phyloP scores from a whole-genome alignment of 1,140 invertebrate species.

The Lepeophtheirus salmonis region DNA sequence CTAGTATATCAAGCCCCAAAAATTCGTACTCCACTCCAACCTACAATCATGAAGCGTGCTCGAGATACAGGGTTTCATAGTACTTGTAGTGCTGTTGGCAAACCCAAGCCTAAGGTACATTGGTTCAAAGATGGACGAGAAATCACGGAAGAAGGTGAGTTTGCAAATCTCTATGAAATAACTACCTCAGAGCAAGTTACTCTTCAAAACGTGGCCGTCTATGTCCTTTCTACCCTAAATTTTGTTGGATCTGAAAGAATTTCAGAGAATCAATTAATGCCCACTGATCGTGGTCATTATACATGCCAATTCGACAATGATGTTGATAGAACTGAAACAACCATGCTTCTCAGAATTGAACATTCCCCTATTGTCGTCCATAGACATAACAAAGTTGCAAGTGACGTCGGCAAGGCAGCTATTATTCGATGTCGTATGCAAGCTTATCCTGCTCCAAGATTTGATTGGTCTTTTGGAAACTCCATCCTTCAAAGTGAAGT shows the following conservation, averaged over 20 bases:
- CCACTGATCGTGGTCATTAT: conserved; percentile 64
- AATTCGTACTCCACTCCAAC: conserved; percentile 58
- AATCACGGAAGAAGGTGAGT: conserved; percentile 27
- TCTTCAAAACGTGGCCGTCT: conserved; percentile 45
- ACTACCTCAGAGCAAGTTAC: conserved; percentile 47
- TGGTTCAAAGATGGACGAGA: conserved; percentile 72
- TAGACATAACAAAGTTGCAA: conserved; percentile 70
- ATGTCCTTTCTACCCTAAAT: conserved; percentile 57
- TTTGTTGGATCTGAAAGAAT: conserved; percentile 50
- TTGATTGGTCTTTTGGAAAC: conserved; percentile 70
- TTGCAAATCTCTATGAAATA: conserved; percentile 43
- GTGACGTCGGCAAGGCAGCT: conserved; percentile 57
- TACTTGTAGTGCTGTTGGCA: conserved; percentile 62
- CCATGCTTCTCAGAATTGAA: conserved; percentile 71
- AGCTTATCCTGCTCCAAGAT: conserved; percentile 72
- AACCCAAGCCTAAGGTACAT: conserved; percentile 55
- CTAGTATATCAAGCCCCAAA: conserved; percentile 68
- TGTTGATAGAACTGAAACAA: conserved; percentile 60
- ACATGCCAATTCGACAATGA: conserved; percentile 73
- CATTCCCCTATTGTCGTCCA: conserved; percentile 66
- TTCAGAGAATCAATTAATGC: conserved; percentile 51
- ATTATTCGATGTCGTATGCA: conserved; percentile 68
- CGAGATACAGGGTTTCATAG: conserved; percentile 58
- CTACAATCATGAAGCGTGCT: conserved; percentile 54
- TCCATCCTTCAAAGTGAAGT: conserved; percentile 45